Conservation (phyloP, 23 tunicate genomes). For the Trididemnum miniatum region DNA sequence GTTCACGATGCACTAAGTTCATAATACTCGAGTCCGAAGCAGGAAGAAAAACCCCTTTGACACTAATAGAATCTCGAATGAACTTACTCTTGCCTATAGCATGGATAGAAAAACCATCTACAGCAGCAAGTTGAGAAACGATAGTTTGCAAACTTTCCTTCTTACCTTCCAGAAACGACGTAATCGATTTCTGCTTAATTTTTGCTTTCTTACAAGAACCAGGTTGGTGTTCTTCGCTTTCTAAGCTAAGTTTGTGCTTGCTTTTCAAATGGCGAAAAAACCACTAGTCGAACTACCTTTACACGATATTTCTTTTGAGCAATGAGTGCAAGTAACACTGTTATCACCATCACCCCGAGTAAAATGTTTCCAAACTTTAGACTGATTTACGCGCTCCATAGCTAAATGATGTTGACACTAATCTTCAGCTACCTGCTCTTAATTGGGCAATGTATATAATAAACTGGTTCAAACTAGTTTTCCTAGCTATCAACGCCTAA, state of each 20-base stretch:
- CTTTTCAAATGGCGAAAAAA: slow-evolving; percentile 10
- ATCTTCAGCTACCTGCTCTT: slow-evolving; percentile 19
- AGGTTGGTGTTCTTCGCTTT: slow-evolving; percentile 12
- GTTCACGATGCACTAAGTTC: slow-evolving; percentile 9
- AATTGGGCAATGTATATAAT: slow-evolving; percentile 1
- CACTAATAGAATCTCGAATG: slow-evolving; percentile 19
- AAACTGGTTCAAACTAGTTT: slow-evolving; percentile 29
- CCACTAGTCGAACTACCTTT: slow-evolving; percentile 34
- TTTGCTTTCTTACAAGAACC: slow-evolving; percentile 13
- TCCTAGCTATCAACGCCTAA: slow-evolving; percentile 2
- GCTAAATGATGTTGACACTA: slow-evolving; percentile 7
- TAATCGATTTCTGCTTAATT: slow-evolving; percentile 21
- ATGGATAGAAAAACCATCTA: slow-evolving; percentile 39
- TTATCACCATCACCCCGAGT: background rate
- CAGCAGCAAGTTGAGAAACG: slow-evolving; percentile 22
- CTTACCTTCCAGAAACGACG: slow-evolving; percentile 13
- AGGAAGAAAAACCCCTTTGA: slow-evolving; percentile 14
- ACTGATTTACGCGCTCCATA: slow-evolving; percentile 13
- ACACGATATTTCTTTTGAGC: slow-evolving; percentile 14
- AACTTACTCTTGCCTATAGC: slow-evolving; percentile 34
- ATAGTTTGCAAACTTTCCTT: slow-evolving; percentile 29
- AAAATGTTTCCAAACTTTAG: slow-evolving; percentile 34
- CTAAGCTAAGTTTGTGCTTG: slow-evolving; percentile 15
- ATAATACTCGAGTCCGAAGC: slow-evolving; percentile 28
- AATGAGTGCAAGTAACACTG: slow-evolving; percentile 2